Evolutionary conservation across 2,888 invertebrate genomes (phyloP).

Genomic region (Bombyx huttoni): DNA sequence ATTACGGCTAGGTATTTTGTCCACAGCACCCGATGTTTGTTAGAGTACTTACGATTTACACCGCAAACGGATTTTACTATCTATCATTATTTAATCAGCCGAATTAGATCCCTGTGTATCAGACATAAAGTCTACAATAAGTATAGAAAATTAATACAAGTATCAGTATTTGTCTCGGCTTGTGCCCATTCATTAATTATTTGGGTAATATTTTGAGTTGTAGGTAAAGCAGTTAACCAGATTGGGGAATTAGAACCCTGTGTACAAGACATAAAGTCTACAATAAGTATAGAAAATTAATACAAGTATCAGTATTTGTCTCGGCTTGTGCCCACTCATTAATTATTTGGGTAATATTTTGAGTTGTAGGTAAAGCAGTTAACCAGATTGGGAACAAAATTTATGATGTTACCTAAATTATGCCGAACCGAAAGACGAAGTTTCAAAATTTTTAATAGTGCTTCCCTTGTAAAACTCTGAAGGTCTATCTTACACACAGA

Average conservation of each 20-base stretch:
- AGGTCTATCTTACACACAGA: background rate
- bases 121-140: slow-evolving; percentile 10
- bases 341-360: slow-evolving; percentile 29
- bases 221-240: slow-evolving; percentile 13
- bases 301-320: slow-evolving; percentile 19
- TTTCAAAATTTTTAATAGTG: background rate
- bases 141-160: slow-evolving; percentile 10
- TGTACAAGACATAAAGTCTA: slow-evolving; percentile 6
- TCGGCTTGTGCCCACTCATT: slow-evolving; percentile 31
- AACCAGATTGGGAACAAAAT: slow-evolving; percentile 18
- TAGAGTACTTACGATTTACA: slow-evolving; percentile 29
- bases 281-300: slow-evolving; percentile 8
- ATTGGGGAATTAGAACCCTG: slow-evolving; percentile 15
- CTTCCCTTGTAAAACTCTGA: background rate
- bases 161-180: slow-evolving; percentile 19
- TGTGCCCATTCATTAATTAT: slow-evolving; percentile 40
- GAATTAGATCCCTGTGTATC: slow-evolving; percentile 10
- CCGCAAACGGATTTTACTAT: slow-evolving; percentile 20
- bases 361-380: slow-evolving; percentile 14
- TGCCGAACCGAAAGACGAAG: background rate
- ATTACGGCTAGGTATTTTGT: slow-evolving; percentile 44
- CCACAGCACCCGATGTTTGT: slow-evolving; percentile 37
- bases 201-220: slow-evolving; percentile 19
- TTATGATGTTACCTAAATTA: slow-evolving; percentile 10
- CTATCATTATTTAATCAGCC: slow-evolving; percentile 11